Conservation (phyloP, 2,888 invertebrate genomes). For the Mythimna impura region DNA sequence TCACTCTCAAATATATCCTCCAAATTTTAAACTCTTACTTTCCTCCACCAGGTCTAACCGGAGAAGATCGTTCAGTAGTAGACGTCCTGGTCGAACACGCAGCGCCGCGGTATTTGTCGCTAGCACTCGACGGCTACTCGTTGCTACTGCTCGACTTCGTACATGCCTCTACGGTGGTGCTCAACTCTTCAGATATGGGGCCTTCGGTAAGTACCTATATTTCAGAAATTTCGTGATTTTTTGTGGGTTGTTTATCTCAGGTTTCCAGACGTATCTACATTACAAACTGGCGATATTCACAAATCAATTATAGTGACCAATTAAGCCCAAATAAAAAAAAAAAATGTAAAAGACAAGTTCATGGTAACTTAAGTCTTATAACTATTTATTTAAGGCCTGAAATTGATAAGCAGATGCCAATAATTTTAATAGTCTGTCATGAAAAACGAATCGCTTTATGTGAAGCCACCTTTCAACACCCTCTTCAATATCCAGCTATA, state of each 20-base stretch:
- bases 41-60: constrained; percentile 88
- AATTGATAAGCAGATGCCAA: neutral
- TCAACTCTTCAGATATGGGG: constrained; percentile 94
- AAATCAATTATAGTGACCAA: neutral
- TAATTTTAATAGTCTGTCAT: neutral
- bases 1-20: no score
- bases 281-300: no score
- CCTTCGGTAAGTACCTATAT: constrained; percentile 79
- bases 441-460: neutral
- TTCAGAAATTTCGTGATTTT: neutral
- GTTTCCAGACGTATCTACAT: no score
- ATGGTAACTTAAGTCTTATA: neutral
- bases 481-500: neutral
- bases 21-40: neutral
- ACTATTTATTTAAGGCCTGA: neutral
- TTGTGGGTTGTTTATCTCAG: no score
- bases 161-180: constrained; percentile 96
- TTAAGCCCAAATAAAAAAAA: neutral
- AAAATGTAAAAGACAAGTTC: neutral
- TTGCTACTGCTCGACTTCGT: constrained; percentile 96
- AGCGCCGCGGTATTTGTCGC: constrained; percentile 96
- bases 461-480: neutral
- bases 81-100: constrained; percentile 95
- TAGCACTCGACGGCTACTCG: constrained; percentile 97
- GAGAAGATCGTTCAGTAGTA: constrained; percentile 93